Evolutionary conservation across 1,140 invertebrate species (phyloP), one percentile per base, ranked within the genome.

Genomic region (Spodoptera frugiperda): DNA sequence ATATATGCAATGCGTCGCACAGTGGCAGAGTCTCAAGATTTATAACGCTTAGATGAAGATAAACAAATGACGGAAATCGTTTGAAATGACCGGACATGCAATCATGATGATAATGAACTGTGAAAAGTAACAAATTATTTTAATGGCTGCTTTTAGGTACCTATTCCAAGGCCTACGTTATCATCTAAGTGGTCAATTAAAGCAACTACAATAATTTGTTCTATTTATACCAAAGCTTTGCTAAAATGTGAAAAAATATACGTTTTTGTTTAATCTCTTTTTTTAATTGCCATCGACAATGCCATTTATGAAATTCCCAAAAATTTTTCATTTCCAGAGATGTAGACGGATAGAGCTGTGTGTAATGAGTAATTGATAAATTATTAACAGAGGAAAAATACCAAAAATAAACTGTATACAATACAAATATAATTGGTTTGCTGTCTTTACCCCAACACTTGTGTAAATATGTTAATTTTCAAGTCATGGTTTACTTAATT

Each of bases 1-100:
- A 81, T 92, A 0, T 74, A 78, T 63, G 57, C 72, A 14, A 80
- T 90, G 78, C 84, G 80, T 53, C 83, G 79, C 14, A 87, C 87
- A 39, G 78, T 87, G 3, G n/a, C 30, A 1, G 15, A 17, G 5
- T 53, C 70, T 8, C 1, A 14, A 44, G 39, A 61, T 9, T 17
- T 44, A 2, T 61, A 15, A 39, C 6, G 4, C 33, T 33, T 9
- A 33, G 33, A 33, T 33, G 8, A 33, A 33, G 33, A 33, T 33
- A 33, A 33, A 33, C 33, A 33, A 33, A 33, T 9, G 33, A 33
- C 48, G 48, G 12, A n/a, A 12, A 55, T 12, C 19, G 54, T 55
- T 57, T 57, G 17, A 15, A 15, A 51, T 51, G 1, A 11, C 8
- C 11, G 19, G 53, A 21, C 8, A 21, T 54, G 11, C 0, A 54